Evolutionary conservation across 1,140 invertebrate species (phyloP).

Genomic region (Chrysomallon squamiferum): DNA sequence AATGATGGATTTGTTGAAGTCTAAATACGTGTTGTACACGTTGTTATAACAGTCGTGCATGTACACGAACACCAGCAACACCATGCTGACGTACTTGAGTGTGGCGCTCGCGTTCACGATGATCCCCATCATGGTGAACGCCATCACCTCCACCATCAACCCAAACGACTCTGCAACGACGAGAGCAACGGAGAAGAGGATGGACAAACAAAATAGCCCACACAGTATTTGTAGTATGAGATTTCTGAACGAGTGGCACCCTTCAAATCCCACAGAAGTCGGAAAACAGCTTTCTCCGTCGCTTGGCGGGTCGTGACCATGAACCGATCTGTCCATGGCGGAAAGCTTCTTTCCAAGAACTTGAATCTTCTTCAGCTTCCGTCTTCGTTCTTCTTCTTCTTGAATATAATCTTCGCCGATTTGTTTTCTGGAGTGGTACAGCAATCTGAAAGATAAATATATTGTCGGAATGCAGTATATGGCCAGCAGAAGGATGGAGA

Average conservation of each 20-base stretch:
- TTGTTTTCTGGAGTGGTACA: constrained; percentile 49
- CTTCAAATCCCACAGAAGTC: constrained; percentile 25
- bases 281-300: constrained; percentile 28
- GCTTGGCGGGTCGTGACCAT: constrained; percentile 13
- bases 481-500: constrained; percentile 39
- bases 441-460: constrained; percentile 51
- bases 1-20: constrained; percentile 56
- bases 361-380: constrained; percentile 24
- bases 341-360: constrained; percentile 31
- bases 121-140: constrained; percentile 62
- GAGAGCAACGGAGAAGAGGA: constrained; percentile 50
- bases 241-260: constrained; percentile 25
- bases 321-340: constrained; percentile 44
- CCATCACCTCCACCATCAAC: constrained; percentile 53
- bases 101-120: constrained; percentile 60
- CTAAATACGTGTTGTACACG: constrained; percentile 60
- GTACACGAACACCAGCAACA: constrained; percentile 57
- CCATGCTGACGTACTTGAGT: constrained; percentile 58
- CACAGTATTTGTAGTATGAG: constrained; percentile 36
- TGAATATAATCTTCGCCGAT: constrained; percentile 16
- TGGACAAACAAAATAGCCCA: constrained; percentile 44
- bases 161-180: constrained; percentile 52
- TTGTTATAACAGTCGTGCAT: constrained; percentile 62
- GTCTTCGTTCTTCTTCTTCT: constrained; percentile 20
- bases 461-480: constrained; percentile 56